Percentiles rank a stretch among this genome's conserved stretches.
These are phyloP conservation scores for Scaptomyza flava DNA, from an alignment of 2,888 invertebrate species.

Conservation along the genomic window DNA sequence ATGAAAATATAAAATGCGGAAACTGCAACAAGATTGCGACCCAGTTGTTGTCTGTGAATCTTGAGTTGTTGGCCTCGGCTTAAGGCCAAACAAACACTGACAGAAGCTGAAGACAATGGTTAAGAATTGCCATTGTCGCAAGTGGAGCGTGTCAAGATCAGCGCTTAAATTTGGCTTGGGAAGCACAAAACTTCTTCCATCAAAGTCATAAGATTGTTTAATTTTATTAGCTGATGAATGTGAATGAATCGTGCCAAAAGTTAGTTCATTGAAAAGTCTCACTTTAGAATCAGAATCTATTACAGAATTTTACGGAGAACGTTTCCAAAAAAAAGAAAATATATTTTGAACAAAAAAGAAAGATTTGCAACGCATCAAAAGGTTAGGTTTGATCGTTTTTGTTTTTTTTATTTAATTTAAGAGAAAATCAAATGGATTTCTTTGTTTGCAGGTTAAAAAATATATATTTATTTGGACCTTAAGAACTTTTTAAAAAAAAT, in stretches of 20 bases:
- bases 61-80: background rate
- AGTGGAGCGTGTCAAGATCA: slow-evolving; percentile 51
- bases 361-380: too few relatives aligned
- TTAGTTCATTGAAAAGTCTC: too few relatives aligned
- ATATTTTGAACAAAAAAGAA: too few relatives aligned
- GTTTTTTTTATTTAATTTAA: too few relatives aligned
- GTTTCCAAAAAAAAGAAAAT: too few relatives aligned
- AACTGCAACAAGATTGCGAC: background rate
- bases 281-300: background rate
- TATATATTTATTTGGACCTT: too few relatives aligned
- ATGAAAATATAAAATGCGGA: background rate
- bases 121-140: slow-evolving; percentile 26
- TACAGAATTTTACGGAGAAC: too few relatives aligned
- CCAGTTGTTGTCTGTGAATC: background rate
- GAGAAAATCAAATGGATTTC: too few relatives aligned
- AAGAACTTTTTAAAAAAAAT: too few relatives aligned
- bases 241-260: background rate
- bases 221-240: slow-evolving; percentile 10
- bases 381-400: too few relatives aligned
- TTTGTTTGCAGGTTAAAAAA: too few relatives aligned
- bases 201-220: slow-evolving; percentile 6
- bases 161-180: slow-evolving; percentile 10
- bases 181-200: background rate
- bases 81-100: background rate
- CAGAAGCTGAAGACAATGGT: slow-evolving; percentile 11